Base-by-base conservation (phyloP, 2,888 invertebrate genomes). In the Acronicta psi region DNA sequence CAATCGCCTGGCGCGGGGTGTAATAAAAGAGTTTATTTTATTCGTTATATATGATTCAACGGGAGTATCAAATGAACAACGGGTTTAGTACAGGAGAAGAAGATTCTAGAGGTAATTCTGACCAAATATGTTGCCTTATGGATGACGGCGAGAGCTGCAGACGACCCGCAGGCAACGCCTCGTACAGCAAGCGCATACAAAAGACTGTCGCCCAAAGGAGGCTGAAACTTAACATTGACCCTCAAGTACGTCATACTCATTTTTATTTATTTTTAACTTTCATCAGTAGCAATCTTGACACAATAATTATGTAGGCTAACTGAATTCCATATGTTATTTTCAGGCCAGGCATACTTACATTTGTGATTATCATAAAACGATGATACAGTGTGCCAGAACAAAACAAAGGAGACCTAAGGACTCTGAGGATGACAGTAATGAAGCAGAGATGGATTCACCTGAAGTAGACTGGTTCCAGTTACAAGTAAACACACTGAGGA, bases 141-240 rank as follows among this genome's bases (percentile, higher is more conserved):
- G 98, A 98, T 90, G 98, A 98, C 88, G 96, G 96, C 70, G 97
- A 97, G 76, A 95, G 98, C 74, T 99, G 99, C 91, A 95, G 96
- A 71, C 96, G 98, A 84, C 96, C 97, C 56, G 99, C 98, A 75
- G 98, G 98, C 69, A 98, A 98, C 95, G 99, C 99, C 75, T 98
- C 98, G 43, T 99, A 99, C 93, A 99, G 98, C 92, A 99, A 99
- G 90, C 96, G 99, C 76, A 98, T 99, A 81, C 99, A 99, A 91
- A 99, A 99, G 90, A 99, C 98, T 57, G 99, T 99, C 34, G 97
- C 97, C 51, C 98, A 98, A 85, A 96, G 98, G 82, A 96, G 98
- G 81, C 96, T 99, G 40, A 98, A 98, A 87, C 96, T 99, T 40
- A 97, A 96, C 87, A 96, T 98, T 77, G 99, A 99, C 93, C 96